Base-by-base conservation (phyloP, 2,113 vertebrate genomes). In the Phaethon lepturus region DNA sequence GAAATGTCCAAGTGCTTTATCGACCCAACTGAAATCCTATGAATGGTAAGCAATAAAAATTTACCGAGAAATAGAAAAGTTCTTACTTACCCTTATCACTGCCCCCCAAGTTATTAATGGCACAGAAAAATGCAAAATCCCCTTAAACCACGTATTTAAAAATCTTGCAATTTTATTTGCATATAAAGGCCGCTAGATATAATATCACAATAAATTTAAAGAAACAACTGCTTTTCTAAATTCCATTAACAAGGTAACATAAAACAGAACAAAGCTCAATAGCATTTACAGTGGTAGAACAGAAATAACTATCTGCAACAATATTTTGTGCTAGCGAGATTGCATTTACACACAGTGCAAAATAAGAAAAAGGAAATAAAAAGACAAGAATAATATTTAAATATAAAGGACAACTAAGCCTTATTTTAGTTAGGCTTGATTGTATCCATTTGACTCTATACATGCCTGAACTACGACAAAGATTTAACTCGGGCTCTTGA, bases 101-200 rank as follows among this genome's bases (percentile, higher is more conserved):
- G 24, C 33, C 84, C 66, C 45, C 68, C 42, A 28, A 76, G 77
- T 4, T 40, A 28, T 24, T 53, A 49, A 60, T 10, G 64, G 31
- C 75, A 72, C 52, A 60, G n/a, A 79, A 63, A 73, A 77, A 85
- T 52, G 82, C 55, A 87, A 67, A 75, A 86, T 38, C 92, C 86
- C 82, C 92, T 95, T 85, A 88, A 80, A 97, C 75, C 74, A 95
- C 72, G 0, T 69, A 89, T 90, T 99, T 99, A 99, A 99, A 99
- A 99, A 99, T 99, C 99, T 99, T 99, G 99, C 99, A 99, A 99
- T 99, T 99, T 99, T 99, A 99, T 99, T 99, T 99, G 99, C 99
- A 99, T 99, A 99, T 99, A 99, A 99, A 99, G 99, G 99, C 99
- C 98, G 98, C 99, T 99, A 99, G 99, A 99, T 99, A 98, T 99